These are phyloP conservation scores for Bimastos eiseni DNA, from an alignment of 2,888 invertebrate species.

Conservation along the genomic window DNA sequence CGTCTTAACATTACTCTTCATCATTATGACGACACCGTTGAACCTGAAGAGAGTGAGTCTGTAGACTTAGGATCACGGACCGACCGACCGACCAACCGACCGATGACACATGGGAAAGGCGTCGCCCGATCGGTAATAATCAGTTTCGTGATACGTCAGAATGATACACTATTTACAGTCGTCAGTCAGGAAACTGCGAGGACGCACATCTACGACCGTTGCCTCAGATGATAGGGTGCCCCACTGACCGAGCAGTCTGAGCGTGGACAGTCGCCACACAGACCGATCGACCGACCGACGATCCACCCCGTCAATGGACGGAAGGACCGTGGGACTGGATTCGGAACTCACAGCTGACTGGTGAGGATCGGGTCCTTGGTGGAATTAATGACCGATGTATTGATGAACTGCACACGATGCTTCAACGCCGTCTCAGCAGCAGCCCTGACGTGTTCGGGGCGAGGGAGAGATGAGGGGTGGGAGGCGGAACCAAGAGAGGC, in stretches of 20 bases:
- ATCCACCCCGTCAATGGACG: not conserved
- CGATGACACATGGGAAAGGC: not conserved
- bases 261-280: not conserved
- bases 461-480: not conserved
- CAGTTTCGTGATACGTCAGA: not conserved
- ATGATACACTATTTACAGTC: not conserved
- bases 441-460: not conserved
- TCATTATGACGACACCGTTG: not conserved
- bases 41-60: not conserved
- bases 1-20: not conserved
- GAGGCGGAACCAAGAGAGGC: not conserved
- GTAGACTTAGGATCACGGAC: not conserved
- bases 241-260: no score
- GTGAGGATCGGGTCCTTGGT: not conserved
- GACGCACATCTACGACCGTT: not conserved
- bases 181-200: not conserved
- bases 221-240: not conserved
- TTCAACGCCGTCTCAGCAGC: not conserved
- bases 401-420: not conserved
- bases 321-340: not conserved
- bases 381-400: not conserved
- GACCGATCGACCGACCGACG: not conserved
- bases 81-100: no score
- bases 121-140: not conserved
- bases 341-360: not conserved